These are phyloP conservation scores for Himantopus leucocephalus DNA, from an alignment of 2,113 vertebrate genomes.

Conservation along the genomic window DNA sequence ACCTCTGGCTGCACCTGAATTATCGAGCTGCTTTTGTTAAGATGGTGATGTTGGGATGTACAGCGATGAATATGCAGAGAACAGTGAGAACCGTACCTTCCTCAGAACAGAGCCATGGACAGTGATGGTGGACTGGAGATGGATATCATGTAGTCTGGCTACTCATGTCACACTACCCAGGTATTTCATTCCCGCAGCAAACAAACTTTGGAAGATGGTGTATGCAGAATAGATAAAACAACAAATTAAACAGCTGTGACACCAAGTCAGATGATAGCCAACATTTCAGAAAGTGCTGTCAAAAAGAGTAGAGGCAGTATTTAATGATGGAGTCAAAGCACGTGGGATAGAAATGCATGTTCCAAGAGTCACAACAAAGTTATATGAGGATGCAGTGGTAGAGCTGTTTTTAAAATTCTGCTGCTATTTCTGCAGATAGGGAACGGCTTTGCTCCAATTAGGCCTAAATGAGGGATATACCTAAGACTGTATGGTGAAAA, in stretches of 20 bases:
- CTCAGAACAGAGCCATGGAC: background rate
- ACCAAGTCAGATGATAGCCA: background rate
- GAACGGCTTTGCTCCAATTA: background rate
- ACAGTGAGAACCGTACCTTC: background rate
- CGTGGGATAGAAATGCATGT: background rate
- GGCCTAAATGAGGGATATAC: background rate
- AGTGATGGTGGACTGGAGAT: background rate
- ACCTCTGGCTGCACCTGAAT: background rate
- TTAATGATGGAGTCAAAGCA: background rate
- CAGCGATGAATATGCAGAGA: rapidly evolving
- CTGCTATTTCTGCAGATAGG: background rate
- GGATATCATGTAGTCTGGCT: rapidly evolving
- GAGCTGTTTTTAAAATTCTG: background rate
- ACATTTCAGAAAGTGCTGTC: background rate
- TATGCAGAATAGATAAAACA: background rate
- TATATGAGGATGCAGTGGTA: background rate
- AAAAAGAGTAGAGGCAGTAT: background rate
- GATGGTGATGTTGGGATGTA: background rate
- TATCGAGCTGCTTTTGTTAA: background rate
- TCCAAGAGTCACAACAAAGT: background rate
- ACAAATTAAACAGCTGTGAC: background rate
- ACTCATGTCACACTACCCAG: background rate
- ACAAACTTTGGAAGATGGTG: background rate
- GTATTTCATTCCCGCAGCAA: background rate
- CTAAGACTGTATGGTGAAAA: background rate